Conservation (phyloP, 2,797 vertebrate species). For the Capromys pilorides region DNA sequence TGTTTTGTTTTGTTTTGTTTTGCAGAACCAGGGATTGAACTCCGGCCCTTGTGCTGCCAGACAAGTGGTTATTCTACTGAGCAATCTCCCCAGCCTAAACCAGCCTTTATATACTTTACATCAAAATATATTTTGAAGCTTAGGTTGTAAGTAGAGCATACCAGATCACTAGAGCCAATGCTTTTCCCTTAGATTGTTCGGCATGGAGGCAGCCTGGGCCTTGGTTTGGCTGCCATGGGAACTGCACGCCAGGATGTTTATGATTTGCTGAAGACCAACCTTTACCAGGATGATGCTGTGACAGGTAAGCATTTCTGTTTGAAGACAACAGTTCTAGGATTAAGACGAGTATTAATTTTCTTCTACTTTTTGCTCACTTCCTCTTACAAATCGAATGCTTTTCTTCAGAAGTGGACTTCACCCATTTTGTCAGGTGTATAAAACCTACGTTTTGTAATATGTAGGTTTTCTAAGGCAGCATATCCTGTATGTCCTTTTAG, state of each 20-base stretch:
- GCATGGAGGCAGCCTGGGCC: constrained; percentile 96
- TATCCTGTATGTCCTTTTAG: neutral
- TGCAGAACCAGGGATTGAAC: too few relatives aligned
- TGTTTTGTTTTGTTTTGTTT: too few relatives aligned
- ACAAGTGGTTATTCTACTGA: too few relatives aligned
- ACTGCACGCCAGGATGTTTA: constrained; percentile 98
- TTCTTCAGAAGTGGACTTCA: constrained; percentile 55
- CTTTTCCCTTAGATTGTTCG: constrained; percentile 92
- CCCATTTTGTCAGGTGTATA: neutral
- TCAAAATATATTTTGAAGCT: constrained; percentile 35
- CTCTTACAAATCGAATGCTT: constrained; percentile 31
- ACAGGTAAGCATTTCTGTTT: constrained; percentile 89
- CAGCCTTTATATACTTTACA: neutral
- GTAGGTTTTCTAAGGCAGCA: constrained; percentile 31
- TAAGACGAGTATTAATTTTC: neutral
- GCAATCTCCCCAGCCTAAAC: too few relatives aligned
- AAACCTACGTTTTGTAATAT: neutral
- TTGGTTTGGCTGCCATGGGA: constrained; percentile 97
- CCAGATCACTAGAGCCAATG: neutral
- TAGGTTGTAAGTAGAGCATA: constrained; percentile 6
- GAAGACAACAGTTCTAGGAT: constrained; percentile 27
- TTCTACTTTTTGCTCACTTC: neutral
- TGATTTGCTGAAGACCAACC: constrained; percentile 98
- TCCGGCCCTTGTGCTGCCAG: too few relatives aligned
- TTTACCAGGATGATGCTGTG: constrained; percentile 99